phyloP scores from a whole-genome alignment of 1,140 invertebrate species.

The Drosophila serrata region DNA sequence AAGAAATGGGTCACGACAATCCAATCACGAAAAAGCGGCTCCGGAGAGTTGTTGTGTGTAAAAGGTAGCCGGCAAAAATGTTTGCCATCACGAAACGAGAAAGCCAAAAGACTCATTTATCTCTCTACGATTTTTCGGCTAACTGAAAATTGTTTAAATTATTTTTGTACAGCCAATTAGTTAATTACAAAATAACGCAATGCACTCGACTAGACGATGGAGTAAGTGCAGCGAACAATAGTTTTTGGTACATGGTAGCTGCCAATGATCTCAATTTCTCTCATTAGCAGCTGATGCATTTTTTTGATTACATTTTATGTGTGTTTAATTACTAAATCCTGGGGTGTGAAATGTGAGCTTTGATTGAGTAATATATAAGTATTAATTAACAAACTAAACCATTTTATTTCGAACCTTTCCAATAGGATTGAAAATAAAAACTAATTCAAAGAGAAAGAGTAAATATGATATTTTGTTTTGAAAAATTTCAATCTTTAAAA shows the following conservation, averaged over 20 bases:
- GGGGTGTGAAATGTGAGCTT: constrained; percentile 1
- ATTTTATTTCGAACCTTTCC: background rate
- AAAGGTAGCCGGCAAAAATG: constrained; percentile 72
- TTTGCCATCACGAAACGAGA: constrained; percentile 52
- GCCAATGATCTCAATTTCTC: constrained; percentile 21
- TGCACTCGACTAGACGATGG: constrained; percentile 7
- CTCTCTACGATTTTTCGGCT: constrained; percentile 12
- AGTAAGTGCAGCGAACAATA: constrained; percentile 17
- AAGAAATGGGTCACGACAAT: constrained; percentile 70
- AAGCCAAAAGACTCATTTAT: constrained; percentile 29
- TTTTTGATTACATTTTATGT: background rate
- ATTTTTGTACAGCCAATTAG: constrained; percentile 35
- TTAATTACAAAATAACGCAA: constrained; percentile 33
- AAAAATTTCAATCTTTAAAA: too few species aligned
- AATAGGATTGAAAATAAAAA: too few species aligned
- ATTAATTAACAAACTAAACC: background rate
- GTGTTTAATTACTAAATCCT: constrained; percentile 4
- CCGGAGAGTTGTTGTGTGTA: constrained; percentile 36
- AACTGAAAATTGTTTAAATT: constrained; percentile 23
- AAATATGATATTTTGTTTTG: too few species aligned
- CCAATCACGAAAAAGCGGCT: constrained; percentile 57
- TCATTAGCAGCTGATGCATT: constrained; percentile 10
- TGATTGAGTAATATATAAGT: background rate
- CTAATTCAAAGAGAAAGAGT: too few species aligned
- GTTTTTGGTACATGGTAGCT: background rate